These are phyloP conservation scores for Tetrax tetrax DNA, from an alignment of 2,113 vertebrate species.

Conservation along the genomic window DNA sequence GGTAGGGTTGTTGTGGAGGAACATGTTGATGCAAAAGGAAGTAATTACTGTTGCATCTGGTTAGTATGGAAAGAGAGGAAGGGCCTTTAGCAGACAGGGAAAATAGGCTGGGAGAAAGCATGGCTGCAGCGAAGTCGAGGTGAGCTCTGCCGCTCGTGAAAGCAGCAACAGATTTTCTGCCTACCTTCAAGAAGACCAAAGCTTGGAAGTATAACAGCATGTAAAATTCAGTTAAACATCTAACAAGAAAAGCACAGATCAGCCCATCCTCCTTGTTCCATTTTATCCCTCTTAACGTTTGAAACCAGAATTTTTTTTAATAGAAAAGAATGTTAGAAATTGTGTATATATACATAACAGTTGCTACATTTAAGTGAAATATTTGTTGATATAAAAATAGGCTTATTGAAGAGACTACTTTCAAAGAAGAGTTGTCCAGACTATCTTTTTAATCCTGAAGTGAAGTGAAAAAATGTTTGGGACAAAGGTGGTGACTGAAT, in stretches of 20 bases:
- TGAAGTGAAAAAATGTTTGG: neutral
- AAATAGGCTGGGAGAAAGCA: neutral
- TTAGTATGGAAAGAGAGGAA: neutral
- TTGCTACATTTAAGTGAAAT: neutral
- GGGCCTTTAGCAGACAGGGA: neutral
- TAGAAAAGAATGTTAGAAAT: neutral
- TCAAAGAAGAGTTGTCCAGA: neutral
- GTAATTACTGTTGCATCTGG: neutral
- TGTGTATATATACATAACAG: neutral
- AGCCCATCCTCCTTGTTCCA: neutral
- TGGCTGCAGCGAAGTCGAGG: neutral
- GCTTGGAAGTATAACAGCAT: neutral
- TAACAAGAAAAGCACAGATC: neutral
- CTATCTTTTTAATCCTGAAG: neutral
- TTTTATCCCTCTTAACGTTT: neutral
- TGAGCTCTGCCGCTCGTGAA: neutral
- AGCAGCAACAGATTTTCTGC: neutral
- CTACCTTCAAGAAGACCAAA: neutral
- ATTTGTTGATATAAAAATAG: neutral
- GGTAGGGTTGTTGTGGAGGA: neutral
- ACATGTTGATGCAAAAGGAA: neutral
- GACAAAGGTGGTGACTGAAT: neutral
- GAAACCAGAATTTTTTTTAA: neutral
- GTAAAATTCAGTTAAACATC: neutral
- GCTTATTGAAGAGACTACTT: neutral